A percentile compares a stretch with the other conserved stretches of the same genome.
These are phyloP conservation scores for Cheilosia urbana DNA, from an alignment of 2,888 invertebrate species.

Conservation along the genomic window DNA sequence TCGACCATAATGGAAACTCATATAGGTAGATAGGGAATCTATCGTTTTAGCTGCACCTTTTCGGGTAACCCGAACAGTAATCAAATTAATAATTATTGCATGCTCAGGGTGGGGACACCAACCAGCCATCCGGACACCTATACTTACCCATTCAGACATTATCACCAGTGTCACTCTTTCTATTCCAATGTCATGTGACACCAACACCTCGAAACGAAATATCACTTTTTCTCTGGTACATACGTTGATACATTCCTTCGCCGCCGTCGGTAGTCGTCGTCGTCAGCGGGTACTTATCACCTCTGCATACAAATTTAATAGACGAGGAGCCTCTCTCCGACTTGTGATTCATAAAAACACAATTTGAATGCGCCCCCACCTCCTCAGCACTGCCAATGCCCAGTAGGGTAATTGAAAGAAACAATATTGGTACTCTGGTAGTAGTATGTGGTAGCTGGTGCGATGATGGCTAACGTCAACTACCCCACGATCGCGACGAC, in stretches of 20 bases:
- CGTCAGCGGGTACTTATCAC: conserved; percentile 58
- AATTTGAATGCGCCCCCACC: conserved; percentile 50
- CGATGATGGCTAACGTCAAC: conserved; percentile 64
- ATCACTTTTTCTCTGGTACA: conserved; percentile 41
- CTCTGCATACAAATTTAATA: conserved; percentile 74
- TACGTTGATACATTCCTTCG: conserved; percentile 60
- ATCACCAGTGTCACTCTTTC: conserved; percentile 44
- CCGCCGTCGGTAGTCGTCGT: neutral
- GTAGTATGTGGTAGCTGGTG: conserved; percentile 32
- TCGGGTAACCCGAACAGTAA: conserved; percentile 64
- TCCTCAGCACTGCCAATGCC: neutral
- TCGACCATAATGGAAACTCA: conserved; percentile 45
- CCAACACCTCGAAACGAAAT: conserved; percentile 52
- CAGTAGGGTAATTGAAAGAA: conserved; percentile 70
- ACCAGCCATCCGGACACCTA: conserved; percentile 68
- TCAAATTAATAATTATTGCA: conserved; percentile 74
- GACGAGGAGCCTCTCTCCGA: conserved; percentile 44
- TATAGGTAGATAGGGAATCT: conserved; percentile 37
- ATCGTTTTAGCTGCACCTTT: conserved; percentile 73
- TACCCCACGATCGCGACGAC: conserved; percentile 65
- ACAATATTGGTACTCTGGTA: conserved; percentile 70
- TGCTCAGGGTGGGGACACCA: conserved; percentile 61
- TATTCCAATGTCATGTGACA: conserved; percentile 70
- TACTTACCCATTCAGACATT: conserved; percentile 26
- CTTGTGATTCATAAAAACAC: conserved; percentile 72